Evolutionary conservation across 2,797 vertebrate species (phyloP).

Genomic region (Fringilla coelebs): DNA sequence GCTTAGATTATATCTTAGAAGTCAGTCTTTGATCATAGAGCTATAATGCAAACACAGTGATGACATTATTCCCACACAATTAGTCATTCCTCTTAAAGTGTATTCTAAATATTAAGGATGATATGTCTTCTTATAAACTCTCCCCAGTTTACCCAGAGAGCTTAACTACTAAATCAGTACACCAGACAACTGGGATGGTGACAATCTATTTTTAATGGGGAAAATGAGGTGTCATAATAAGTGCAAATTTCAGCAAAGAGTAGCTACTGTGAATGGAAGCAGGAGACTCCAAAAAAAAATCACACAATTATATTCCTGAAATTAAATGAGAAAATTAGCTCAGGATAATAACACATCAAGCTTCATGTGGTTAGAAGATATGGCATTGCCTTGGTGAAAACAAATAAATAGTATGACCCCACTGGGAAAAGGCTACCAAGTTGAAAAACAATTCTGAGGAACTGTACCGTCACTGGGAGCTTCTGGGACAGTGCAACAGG

Average conservation of each 20-base stretch:
- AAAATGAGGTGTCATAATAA: background rate
- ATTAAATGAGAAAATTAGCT: background rate
- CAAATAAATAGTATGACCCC: background rate
- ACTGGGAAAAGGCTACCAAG: background rate
- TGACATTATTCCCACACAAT: slow-evolving; percentile 62
- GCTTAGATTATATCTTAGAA: slow-evolving; percentile 54
- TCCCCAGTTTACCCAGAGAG: slow-evolving; percentile 21
- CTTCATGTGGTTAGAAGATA: background rate
- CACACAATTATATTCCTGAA: background rate
- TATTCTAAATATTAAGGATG: slow-evolving; percentile 48
- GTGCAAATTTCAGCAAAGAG: background rate
- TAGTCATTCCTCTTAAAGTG: slow-evolving; percentile 48
- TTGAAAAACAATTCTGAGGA: background rate
- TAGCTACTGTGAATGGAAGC: background rate
- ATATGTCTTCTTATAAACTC: slow-evolving; percentile 42
- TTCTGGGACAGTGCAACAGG: background rate
- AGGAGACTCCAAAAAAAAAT: slow-evolving; percentile 5
- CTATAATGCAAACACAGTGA: slow-evolving; percentile 37
- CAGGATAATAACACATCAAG: background rate
- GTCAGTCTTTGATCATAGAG: slow-evolving; percentile 40
- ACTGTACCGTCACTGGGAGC: background rate
- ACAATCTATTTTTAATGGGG: background rate
- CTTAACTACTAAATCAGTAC: background rate
- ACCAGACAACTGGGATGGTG: background rate
- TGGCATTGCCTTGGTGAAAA: background rate